Evolutionary conservation across 2,797 vertebrate species (phyloP).

Genomic region (Hybognathus amarus): DNA sequence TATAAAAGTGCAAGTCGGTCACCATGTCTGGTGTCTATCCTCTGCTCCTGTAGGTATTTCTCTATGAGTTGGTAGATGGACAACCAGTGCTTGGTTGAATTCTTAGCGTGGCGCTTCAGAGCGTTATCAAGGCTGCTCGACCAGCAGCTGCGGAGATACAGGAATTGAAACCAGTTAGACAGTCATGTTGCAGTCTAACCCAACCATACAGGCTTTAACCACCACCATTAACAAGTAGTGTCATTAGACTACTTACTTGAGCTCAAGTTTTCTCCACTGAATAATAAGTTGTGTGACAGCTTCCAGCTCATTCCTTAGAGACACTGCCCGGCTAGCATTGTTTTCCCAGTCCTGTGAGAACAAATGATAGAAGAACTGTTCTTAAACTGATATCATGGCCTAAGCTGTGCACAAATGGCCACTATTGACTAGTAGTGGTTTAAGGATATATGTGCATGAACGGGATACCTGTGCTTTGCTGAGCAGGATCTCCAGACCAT

Average conservation of each 20-base stretch:
- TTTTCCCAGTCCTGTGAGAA: constrained; percentile 92
- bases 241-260: constrained; percentile 82
- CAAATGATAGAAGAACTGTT: neutral
- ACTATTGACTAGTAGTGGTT: neutral
- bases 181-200: neutral
- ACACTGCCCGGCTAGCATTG: constrained; percentile 88
- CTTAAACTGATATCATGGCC: neutral
- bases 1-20: constrained; percentile 35
- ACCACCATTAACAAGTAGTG: no score
- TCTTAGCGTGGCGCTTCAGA: constrained; percentile 85
- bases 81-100: constrained; percentile 92
- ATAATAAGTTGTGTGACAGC: constrained; percentile 90
- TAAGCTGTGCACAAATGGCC: neutral
- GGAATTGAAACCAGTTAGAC: neutral
- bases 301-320: constrained; percentile 87
- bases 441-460: neutral
- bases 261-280: constrained; percentile 93
- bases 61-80: constrained; percentile 94
- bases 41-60: constrained; percentile 83
- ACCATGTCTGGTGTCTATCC: constrained; percentile 75
- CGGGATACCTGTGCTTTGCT: constrained; percentile 89
- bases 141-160: constrained; percentile 85
- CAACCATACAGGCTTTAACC: neutral
- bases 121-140: constrained; percentile 92
- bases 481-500: constrained; percentile 96